These are phyloP conservation scores for Cantharis rustica DNA, from an alignment of 2,888 invertebrate species.

Conservation along the genomic window DNA sequence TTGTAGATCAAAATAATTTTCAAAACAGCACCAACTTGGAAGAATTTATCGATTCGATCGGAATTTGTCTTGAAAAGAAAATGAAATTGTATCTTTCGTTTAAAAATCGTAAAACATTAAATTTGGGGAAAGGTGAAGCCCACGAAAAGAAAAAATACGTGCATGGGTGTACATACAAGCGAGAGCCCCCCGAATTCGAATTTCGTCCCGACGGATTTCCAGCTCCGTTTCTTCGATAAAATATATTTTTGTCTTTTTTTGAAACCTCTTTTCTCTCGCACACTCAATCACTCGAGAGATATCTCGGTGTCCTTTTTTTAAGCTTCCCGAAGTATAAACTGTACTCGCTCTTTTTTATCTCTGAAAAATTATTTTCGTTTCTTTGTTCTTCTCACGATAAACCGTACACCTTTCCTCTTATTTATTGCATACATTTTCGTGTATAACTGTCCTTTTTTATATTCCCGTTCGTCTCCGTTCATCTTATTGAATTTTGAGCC, in stretches of 20 bases:
- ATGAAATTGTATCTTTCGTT: background rate
- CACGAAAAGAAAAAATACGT: background rate
- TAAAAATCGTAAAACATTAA: background rate
- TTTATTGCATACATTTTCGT: background rate
- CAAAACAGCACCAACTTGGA: background rate
- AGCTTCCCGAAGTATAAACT: conserved; percentile 32
- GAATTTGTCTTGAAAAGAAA: background rate
- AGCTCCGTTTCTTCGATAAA: conserved; percentile 42
- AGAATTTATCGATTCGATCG: background rate
- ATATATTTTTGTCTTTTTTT: conserved; percentile 31
- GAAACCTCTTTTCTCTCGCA: conserved; percentile 38
- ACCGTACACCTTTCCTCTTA: background rate
- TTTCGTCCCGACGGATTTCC: conserved; percentile 40
- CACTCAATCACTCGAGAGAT: conserved; percentile 22
- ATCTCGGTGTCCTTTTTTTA: conserved; percentile 31
- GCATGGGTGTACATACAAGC: conserved; percentile 11
- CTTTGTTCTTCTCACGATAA: background rate
- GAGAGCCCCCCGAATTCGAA: conserved; percentile 36
- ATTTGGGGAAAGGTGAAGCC: background rate
- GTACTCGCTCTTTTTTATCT: background rate
- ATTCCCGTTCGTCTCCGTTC: conserved; percentile 4
- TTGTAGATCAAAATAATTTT: background rate
- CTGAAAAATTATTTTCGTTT: background rate
- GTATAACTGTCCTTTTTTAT: background rate
- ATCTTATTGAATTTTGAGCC: background rate